These are phyloP conservation scores for Ophioninae sp. DNA, from an alignment of 2,888 invertebrate genomes.

Conservation along the genomic window DNA sequence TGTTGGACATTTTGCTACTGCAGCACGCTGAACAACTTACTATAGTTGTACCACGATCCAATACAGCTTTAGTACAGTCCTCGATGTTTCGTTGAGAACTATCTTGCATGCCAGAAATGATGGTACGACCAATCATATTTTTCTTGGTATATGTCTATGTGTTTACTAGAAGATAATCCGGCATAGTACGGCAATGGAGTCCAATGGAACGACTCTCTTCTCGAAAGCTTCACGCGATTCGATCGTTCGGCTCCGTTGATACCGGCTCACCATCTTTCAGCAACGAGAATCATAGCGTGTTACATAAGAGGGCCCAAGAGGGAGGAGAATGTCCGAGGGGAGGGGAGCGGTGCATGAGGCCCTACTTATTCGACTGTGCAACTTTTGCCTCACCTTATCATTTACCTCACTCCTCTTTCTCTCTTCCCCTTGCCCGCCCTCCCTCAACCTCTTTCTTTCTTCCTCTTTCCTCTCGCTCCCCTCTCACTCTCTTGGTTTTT, in stretches of 20 bases:
- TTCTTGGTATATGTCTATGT: neutral
- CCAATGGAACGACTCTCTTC: slow-evolving; percentile 43
- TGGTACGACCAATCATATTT: neutral
- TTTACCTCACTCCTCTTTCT: slow-evolving; percentile 35
- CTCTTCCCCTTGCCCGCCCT: slow-evolving; percentile 55
- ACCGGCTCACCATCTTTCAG: slow-evolving; percentile 35
- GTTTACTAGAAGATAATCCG: neutral
- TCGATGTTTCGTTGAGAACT: neutral
- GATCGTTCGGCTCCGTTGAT: slow-evolving; percentile 43
- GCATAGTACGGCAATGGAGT: neutral
- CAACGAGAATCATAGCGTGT: slow-evolving; percentile 36
- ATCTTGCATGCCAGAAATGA: neutral
- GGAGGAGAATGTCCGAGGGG: slow-evolving; percentile 19
- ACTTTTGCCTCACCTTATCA: slow-evolving; percentile 48
- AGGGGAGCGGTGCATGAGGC: slow-evolving; percentile 35
- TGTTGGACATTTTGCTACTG: neutral
- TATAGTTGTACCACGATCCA: neutral
- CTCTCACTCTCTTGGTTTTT: slow-evolving; percentile 36
- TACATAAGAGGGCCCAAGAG: slow-evolving; percentile 40
- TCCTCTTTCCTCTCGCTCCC: slow-evolving; percentile 35
- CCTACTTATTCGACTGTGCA: slow-evolving; percentile 42
- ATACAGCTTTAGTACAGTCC: neutral
- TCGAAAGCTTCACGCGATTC: slow-evolving; percentile 31
- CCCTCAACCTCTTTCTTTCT: slow-evolving; percentile 60
- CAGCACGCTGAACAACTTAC: neutral